A percentile compares a stretch with the other conserved stretches of the same genome.
Conservation (phyloP, 2,113 vertebrate genomes). For the Forbesichthys papilliferus region DNA sequence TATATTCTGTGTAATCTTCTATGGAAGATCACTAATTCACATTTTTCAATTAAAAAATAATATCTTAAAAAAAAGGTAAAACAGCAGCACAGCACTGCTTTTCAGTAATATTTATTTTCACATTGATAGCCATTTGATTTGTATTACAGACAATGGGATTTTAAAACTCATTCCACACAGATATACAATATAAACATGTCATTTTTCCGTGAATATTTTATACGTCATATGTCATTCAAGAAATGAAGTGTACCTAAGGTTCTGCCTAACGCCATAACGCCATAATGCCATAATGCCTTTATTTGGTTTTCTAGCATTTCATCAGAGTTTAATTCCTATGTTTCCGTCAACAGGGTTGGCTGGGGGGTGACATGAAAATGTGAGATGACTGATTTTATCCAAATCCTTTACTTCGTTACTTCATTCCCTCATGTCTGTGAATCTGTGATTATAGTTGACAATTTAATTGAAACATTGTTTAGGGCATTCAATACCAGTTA, state of each 20-base stretch:
- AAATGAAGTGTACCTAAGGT: neutral
- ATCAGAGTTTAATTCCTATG: slow-evolving; percentile 44
- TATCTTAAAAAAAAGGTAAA: too few relatives aligned
- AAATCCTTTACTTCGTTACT: slow-evolving; percentile 12
- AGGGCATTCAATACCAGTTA: slow-evolving; percentile 49
- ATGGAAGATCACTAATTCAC: too few relatives aligned
- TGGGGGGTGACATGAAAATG: slow-evolving; percentile 53
- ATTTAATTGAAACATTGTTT: slow-evolving; percentile 58
- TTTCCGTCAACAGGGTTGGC: slow-evolving; percentile 10
- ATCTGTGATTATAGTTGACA: slow-evolving; percentile 59
- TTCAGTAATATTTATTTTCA: neutral
- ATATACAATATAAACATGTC: neutral
- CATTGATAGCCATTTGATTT: neutral
- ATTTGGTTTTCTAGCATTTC: slow-evolving; percentile 52
- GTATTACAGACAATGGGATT: neutral
- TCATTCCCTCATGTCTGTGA: slow-evolving; percentile 31
- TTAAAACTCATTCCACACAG: slow-evolving; percentile 21
- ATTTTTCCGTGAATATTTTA: neutral
- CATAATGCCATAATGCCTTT: slow-evolving; percentile 11
- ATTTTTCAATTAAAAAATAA: too few relatives aligned
- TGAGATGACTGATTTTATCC: slow-evolving; percentile 37
- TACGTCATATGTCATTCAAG: neutral
- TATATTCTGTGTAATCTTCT: too few relatives aligned
- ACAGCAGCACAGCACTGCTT: neutral
- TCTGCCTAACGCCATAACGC: neutral